Percentiles rank a stretch among this genome's conserved stretches.
Conservation (phyloP, 2,888 invertebrate species). For the Drosophila tripunctata region DNA sequence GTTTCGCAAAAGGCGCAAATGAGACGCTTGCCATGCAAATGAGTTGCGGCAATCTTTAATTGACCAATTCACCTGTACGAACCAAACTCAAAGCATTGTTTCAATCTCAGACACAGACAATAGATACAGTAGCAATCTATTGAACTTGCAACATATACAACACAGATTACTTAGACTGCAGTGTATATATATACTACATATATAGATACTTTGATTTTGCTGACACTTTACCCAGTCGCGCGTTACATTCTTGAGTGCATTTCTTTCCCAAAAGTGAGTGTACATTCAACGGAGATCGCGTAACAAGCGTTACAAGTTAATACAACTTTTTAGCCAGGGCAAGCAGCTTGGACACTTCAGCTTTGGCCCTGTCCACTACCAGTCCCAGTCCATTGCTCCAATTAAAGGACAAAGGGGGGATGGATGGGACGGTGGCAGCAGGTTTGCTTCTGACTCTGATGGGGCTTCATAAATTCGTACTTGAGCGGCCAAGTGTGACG, state of each 20-base stretch:
- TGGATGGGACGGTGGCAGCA: neutral
- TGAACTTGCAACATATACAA: conserved; percentile 66
- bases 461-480: conserved; percentile 81
- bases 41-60: conserved; percentile 61
- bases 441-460: conserved; percentile 37
- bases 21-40: conserved; percentile 60
- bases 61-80: conserved; percentile 50
- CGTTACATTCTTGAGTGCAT: conserved; percentile 77
- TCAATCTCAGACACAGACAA: conserved; percentile 24
- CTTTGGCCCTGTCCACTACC: conserved; percentile 15
- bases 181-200: neutral
- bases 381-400: conserved; percentile 17
- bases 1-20: conserved; percentile 38
- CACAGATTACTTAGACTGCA: neutral
- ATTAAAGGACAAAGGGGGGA: neutral
- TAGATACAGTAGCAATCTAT: conserved; percentile 51
- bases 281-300: conserved; percentile 46
- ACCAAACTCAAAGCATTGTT: conserved; percentile 35
- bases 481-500: conserved; percentile 83
- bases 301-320: conserved; percentile 70
- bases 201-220: conserved; percentile 19
- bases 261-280: conserved; percentile 33
- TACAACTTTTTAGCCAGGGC: conserved; percentile 58
- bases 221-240: conserved; percentile 71
- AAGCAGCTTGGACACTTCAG: conserved; percentile 28